Conservation (phyloP, 2,113 vertebrate species). For the Mesembrinibis cayennensis region DNA sequence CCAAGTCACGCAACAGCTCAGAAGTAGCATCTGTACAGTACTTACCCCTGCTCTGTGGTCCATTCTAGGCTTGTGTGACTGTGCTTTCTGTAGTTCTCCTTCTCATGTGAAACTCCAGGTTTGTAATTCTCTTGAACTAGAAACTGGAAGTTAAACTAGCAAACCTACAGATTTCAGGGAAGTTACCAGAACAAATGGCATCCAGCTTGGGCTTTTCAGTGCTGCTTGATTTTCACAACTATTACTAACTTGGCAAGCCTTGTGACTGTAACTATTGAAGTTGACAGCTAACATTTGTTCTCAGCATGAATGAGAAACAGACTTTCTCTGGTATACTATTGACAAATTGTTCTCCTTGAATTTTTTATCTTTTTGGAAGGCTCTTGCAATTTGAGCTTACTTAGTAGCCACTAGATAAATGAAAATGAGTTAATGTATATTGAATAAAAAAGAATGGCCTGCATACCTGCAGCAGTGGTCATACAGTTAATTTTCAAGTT, state of each 20-base stretch:
- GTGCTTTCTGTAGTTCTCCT: background rate
- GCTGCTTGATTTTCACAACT: background rate
- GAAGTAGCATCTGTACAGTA: background rate
- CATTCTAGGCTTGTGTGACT: rapidly evolving
- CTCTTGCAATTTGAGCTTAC: background rate
- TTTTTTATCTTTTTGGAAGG: background rate
- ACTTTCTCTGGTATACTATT: background rate
- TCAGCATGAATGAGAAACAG: background rate
- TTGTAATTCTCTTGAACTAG: background rate
- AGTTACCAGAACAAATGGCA: background rate
- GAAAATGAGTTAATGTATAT: background rate
- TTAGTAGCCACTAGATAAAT: background rate
- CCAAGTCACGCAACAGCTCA: background rate
- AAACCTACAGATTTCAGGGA: background rate
- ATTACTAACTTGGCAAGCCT: background rate
- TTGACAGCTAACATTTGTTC: background rate
- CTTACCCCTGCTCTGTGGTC: background rate
- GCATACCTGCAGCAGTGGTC: background rate
- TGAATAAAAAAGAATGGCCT: background rate
- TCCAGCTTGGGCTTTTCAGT: background rate
- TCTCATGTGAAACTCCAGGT: background rate
- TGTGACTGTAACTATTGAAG: background rate
- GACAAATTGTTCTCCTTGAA: background rate
- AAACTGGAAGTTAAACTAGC: background rate
- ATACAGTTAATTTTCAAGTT: background rate